Evolutionary conservation across 2,888 invertebrate species (phyloP).

Genomic region (Heliconius ethilla): DNA sequence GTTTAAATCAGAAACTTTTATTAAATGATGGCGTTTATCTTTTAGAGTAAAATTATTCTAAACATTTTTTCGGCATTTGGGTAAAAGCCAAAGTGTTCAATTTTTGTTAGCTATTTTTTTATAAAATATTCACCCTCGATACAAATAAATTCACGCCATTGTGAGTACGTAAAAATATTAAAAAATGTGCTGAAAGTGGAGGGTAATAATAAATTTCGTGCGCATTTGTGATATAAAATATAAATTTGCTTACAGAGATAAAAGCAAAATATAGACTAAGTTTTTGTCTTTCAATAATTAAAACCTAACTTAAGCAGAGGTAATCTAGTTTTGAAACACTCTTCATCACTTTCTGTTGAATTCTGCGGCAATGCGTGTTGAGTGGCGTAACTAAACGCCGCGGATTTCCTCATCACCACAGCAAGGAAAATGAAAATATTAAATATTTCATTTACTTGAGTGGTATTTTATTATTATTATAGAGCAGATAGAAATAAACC

Average conservation of each 20-base stretch:
- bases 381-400: too few species aligned
- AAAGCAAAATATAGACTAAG: background rate
- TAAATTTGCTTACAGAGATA: background rate
- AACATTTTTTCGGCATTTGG: background rate
- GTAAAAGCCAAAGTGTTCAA: background rate
- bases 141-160: slow-evolving; percentile 6
- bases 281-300: background rate
- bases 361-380: too few species aligned
- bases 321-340: too few species aligned
- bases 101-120: background rate
- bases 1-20: too few species aligned
- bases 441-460: too few species aligned
- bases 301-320: background rate
- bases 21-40: too few species aligned
- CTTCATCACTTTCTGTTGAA: too few species aligned
- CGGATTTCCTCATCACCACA: too few species aligned
- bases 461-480: background rate
- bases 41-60: too few species aligned
- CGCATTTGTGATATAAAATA: background rate
- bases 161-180: background rate
- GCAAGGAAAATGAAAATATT: too few species aligned
- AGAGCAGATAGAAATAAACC: background rate
- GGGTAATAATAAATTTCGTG: background rate
- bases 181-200: background rate
- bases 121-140: background rate